Percentiles rank a stretch among this genome's conserved stretches.
These are phyloP conservation scores for Solen grandis DNA, from an alignment of 1,140 invertebrate species.

Conservation along the genomic window DNA sequence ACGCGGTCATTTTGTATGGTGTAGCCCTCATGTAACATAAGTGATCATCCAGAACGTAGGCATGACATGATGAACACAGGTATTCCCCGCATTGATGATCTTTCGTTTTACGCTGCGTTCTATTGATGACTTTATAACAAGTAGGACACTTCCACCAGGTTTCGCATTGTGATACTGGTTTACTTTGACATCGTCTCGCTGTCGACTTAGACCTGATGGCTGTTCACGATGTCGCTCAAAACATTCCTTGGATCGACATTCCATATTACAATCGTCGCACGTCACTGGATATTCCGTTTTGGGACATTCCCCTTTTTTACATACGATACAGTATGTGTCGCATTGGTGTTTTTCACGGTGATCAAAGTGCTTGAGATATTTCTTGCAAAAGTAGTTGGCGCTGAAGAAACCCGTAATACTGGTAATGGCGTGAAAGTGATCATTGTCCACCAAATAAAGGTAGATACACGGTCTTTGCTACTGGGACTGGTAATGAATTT, in stretches of 20 bases:
- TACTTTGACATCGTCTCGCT: background rate
- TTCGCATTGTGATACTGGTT: background rate
- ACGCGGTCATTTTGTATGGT: background rate
- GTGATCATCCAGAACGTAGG: slow-evolving; percentile 10
- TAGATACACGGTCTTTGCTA: background rate
- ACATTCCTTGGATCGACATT: background rate
- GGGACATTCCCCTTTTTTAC: background rate
- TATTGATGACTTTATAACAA: slow-evolving; percentile 14
- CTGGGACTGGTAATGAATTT: too few species aligned
- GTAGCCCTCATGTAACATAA: slow-evolving; percentile 20
- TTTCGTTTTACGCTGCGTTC: background rate
- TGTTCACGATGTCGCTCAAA: background rate
- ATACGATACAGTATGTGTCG: slow-evolving; percentile 9
- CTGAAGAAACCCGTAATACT: too few species aligned
- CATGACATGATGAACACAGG: slow-evolving; percentile 3
- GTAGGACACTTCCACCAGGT: background rate
- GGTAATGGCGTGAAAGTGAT: too few species aligned
- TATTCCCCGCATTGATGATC: slow-evolving; percentile 9
- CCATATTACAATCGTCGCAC: slow-evolving; percentile 5
- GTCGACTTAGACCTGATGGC: background rate
- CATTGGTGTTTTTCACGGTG: background rate
- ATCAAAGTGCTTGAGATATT: slow-evolving; percentile 1
- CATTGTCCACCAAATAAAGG: too few species aligned
- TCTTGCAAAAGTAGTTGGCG: too few species aligned
- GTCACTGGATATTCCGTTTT: background rate